Percentiles rank a stretch among this genome's conserved stretches.
Conservation (phyloP, 2,797 vertebrate species). For the Poecilia velifera region DNA sequence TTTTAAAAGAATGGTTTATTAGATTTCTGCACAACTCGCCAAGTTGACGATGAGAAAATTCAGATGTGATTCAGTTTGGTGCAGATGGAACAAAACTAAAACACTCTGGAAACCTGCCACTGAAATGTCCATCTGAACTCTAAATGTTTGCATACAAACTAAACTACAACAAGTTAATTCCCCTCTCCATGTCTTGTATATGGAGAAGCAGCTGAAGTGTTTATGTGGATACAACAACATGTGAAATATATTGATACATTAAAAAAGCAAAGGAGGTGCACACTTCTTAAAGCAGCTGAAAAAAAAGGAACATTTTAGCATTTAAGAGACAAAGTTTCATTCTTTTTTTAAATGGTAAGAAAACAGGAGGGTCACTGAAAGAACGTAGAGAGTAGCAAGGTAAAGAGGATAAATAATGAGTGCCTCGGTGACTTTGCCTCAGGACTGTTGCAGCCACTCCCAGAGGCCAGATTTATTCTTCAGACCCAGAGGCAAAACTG, state of each 20-base stretch:
- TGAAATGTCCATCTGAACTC: not conserved
- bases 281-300: not conserved
- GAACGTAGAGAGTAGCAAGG: slow-evolving; percentile 1
- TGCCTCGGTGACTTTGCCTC: slow-evolving; percentile 36
- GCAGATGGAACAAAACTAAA: not conserved
- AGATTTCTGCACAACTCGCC: not conserved
- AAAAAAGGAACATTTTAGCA: slow-evolving; percentile 2
- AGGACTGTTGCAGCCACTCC: slow-evolving; percentile 45
- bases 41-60: not conserved
- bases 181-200: not conserved
- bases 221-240: not conserved
- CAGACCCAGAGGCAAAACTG: slow-evolving; percentile 51
- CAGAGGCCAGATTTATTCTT: slow-evolving; percentile 49
- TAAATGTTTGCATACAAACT: not conserved
- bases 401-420: slow-evolving; percentile 31
- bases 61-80: not conserved
- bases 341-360: slow-evolving; percentile 1
- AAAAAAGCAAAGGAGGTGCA: not conserved
- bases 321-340: not conserved
- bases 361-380: not conserved
- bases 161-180: not conserved
- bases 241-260: not conserved
- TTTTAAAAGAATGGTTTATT: not conserved
- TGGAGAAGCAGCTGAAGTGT: not conserved
- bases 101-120: not conserved